Conservation (phyloP, 2,888 invertebrate genomes). For the Isotomurus palustris region DNA sequence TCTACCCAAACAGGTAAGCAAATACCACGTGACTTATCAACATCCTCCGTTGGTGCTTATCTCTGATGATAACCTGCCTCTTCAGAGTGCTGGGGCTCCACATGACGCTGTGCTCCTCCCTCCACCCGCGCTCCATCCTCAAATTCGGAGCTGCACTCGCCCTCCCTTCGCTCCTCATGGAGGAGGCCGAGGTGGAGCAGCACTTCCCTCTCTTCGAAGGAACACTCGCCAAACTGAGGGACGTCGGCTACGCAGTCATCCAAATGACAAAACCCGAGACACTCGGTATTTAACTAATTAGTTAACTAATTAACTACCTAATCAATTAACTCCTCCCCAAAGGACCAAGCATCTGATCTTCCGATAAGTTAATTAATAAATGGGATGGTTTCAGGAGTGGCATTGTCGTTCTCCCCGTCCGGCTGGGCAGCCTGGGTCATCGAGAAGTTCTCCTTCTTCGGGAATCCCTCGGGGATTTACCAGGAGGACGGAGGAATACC, state of each 20-base stretch:
- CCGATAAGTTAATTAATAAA: not conserved
- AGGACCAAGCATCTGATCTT: not conserved
- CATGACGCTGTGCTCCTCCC: conserved; percentile 59
- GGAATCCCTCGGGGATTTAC: conserved; percentile 54
- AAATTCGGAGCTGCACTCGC: conserved; percentile 46
- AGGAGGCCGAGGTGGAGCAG: conserved; percentile 44
- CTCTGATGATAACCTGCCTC: conserved; percentile 12
- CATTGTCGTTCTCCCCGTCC: conserved; percentile 54
- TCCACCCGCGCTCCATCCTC: conserved; percentile 47
- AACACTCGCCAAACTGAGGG: conserved; percentile 48
- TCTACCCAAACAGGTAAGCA: conserved; percentile 47
- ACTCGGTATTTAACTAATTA: conserved; percentile 57
- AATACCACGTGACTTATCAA: not conserved
- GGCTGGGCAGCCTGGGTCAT: conserved; percentile 57
- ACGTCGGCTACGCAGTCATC: conserved; percentile 61
- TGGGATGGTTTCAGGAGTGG: conserved; percentile 49
- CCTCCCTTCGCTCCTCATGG: conserved; percentile 46
- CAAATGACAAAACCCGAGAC: conserved; percentile 88
- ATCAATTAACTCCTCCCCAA: not conserved
- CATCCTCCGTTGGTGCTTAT: no score
- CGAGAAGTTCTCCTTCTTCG: conserved; percentile 58
- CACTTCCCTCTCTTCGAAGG: conserved; percentile 42
- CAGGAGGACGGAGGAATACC: conserved; percentile 62
- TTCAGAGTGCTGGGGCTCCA: conserved; percentile 58
- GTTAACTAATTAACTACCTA: no score